Evolutionary conservation across 2,113 vertebrate genomes (phyloP).

Genomic region (Odocoileus hemionus): DNA sequence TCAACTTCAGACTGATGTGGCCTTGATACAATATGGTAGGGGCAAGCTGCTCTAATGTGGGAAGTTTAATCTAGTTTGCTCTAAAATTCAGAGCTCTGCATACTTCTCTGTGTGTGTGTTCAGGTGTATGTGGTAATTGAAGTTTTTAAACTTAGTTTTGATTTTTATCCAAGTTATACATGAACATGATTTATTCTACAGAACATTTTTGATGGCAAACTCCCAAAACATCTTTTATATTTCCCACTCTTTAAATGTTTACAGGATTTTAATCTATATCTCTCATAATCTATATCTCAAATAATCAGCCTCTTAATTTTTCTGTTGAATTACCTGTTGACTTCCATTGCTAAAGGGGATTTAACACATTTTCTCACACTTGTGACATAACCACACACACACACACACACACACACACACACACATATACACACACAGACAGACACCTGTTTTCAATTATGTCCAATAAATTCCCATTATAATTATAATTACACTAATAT

Average conservation of each 20-base stretch:
- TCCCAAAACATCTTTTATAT: neutral
- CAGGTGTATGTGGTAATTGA: neutral
- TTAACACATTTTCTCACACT: neutral
- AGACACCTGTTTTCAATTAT: neutral
- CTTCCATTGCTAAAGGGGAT: neutral
- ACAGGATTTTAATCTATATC: neutral
- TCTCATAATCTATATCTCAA: neutral
- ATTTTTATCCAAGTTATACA: neutral
- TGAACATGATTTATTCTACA: neutral
- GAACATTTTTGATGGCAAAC: neutral
- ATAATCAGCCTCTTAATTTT: neutral
- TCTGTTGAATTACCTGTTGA: neutral
- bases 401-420: fast-evolving
- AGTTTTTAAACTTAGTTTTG: neutral
- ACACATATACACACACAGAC: fast-evolving
- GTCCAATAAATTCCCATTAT: neutral
- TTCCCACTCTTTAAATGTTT: neutral
- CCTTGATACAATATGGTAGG: neutral
- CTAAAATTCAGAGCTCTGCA: neutral
- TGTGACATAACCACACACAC: neutral
- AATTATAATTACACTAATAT: neutral
- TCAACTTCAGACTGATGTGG: neutral
- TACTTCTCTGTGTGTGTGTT: neutral
- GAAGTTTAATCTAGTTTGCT: neutral
- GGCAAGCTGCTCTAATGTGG: neutral